A percentile compares a stretch with the other conserved stretches of the same genome.
These are phyloP conservation scores for Antennarius striatus DNA, from an alignment of 2,113 vertebrate species.

Conservation along the genomic window DNA sequence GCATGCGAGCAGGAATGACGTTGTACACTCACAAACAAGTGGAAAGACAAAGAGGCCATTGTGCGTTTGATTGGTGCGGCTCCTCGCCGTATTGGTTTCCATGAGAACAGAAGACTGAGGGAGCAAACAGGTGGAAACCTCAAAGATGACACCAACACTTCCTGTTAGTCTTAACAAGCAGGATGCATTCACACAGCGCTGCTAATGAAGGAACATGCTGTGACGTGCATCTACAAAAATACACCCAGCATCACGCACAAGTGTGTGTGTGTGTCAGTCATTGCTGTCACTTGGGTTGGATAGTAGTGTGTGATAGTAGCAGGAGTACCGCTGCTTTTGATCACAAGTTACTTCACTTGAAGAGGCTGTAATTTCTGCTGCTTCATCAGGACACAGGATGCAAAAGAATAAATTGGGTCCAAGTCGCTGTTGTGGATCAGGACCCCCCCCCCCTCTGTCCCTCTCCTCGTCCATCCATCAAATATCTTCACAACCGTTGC, in stretches of 20 bases:
- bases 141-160: conserved; percentile 40
- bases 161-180: conserved; percentile 32
- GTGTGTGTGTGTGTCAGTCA: not conserved
- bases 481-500: too few species aligned
- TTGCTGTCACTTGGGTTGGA: too few species aligned
- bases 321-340: too few species aligned
- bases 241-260: not conserved
- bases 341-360: too few species aligned
- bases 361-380: too few species aligned
- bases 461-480: too few species aligned
- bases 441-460: too few species aligned
- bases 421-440: too few species aligned
- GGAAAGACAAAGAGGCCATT: conserved; percentile 58
- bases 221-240: not conserved
- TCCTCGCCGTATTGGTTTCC: conserved; percentile 61
- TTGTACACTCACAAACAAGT: conserved; percentile 1
- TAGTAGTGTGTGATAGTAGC: too few species aligned
- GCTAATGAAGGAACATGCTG: conserved; percentile 37
- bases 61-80: conserved; percentile 36
- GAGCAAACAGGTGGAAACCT: conserved; percentile 57
- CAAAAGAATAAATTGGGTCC: too few species aligned
- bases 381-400: too few species aligned
- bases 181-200: not conserved
- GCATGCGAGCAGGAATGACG: conserved; percentile 3
- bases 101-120: conserved; percentile 58